Evolutionary conservation across 2,797 vertebrate genomes (phyloP), one percentile per base, ranked within the genome.

Genomic region (Chelon auratus): DNA sequence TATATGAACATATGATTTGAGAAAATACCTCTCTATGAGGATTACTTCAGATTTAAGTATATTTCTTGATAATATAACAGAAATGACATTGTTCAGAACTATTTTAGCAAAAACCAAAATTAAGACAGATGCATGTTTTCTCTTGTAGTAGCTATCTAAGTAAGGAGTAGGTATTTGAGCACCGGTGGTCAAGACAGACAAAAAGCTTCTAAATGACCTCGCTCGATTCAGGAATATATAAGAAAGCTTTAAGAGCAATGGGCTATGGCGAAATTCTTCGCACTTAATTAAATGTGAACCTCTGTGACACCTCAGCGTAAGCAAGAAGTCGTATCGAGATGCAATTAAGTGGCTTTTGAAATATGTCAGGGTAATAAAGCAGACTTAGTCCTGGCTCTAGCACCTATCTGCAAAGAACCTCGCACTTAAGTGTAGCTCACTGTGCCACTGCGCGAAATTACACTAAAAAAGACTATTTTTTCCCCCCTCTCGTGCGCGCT

Each of bases 401-500:
- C 91, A 91, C 81, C 73, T 85, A 87, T 86, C 74, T 91, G 91
- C 75, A 61, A 93, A 90, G 83, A 88, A 72, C 15, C 88, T 90
- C 86, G 82, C 87, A 90, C 82, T 80, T 52, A 83, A 80, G 92
- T 91, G 84, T 77, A 91, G 86, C 78, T 86, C 81, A 72, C 78
- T 84, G 75, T 84, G 85, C 82, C 72, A 74, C 85, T 77, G 86
- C 81, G 87, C 90, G 84, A 93, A 94, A 91, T 91, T 87, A 91
- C 91, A 85, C 89, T 83, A 85, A 93, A 93, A 90, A 89, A 78
- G 68, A 36, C 68, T 47, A 13, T 74, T 58, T 50, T 75, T 24
- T 55, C 64, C 22, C 53, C 69, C 53, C 61, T 54, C 77, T 84
- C 75, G 82, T 83, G 95, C 95, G 94, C 95, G 95, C 89, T 90